A percentile compares a stretch with the other conserved stretches of the same genome.
Evolutionary conservation across 2,113 vertebrate species (phyloP).

Genomic region (Crypturellus undulatus): DNA sequence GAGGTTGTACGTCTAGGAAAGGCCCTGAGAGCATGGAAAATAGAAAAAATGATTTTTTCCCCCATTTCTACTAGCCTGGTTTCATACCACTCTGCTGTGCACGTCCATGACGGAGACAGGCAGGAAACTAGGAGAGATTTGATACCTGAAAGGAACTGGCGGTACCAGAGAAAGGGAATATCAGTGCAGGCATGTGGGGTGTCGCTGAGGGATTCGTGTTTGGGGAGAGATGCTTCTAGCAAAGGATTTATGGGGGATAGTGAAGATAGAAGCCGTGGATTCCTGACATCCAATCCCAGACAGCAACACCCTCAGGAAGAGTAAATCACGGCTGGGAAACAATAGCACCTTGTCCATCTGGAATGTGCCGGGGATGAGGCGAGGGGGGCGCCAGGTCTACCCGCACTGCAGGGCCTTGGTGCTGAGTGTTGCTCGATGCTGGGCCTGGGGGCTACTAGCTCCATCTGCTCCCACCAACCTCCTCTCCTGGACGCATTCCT

Average conservation of each 20-base stretch:
- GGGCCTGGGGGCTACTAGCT: not conserved
- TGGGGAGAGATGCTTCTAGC: not conserved
- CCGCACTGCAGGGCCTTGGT: not conserved
- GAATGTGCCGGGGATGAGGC: not conserved
- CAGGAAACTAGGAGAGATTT: not conserved
- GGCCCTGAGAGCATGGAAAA: not conserved
- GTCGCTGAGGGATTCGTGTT: not conserved
- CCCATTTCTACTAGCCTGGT: not conserved
- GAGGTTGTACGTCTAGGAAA: no score
- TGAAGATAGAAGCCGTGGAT: not conserved
- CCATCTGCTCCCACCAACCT: not conserved
- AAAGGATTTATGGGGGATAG: not conserved
- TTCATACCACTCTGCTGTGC: not conserved
- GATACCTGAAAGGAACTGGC: not conserved
- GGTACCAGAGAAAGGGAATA: not conserved
- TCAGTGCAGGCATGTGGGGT: not conserved
- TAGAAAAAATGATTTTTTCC: not conserved
- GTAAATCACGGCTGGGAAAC: slow-evolving; percentile 16
- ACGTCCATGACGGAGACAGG: not conserved
- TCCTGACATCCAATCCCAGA: not conserved
- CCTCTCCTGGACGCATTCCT: not conserved
- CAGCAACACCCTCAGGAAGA: not conserved
- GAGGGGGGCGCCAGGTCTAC: not conserved
- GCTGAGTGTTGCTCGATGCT: not conserved
- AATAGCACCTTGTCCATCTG: not conserved